Conservation (phyloP, 1,140 invertebrate species). For the Heliconius eleuchia region DNA sequence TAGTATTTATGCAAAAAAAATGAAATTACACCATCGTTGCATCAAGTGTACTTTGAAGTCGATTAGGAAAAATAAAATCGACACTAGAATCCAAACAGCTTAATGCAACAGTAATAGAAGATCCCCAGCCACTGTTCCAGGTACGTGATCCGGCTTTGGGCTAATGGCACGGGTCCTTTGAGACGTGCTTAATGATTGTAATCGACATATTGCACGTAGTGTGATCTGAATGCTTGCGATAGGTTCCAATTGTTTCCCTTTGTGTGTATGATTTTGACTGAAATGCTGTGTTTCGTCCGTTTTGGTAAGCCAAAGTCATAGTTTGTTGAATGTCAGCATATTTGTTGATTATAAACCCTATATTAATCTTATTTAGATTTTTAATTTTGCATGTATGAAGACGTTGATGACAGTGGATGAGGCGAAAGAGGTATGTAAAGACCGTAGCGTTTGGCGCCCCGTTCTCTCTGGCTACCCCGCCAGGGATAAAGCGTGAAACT, state of each 20-base stretch:
- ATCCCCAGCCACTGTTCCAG: not conserved
- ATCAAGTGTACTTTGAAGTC: not conserved
- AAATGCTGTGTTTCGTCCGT: not conserved
- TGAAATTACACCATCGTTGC: no score
- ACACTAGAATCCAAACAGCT: not conserved
- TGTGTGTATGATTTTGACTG: not conserved
- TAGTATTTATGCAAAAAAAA: no score
- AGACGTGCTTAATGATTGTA: slow-evolving; percentile 18
- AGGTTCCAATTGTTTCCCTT: not conserved
- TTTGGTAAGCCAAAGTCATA: not conserved
- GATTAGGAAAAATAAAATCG: not conserved
- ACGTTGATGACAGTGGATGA: no score
- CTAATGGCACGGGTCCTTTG: slow-evolving; percentile 10
- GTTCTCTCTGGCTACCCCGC: no score
- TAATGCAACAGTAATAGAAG: not conserved
- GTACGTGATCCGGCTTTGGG: slow-evolving; percentile 17
- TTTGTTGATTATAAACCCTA: no score
- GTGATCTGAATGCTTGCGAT: slow-evolving; percentile 3
- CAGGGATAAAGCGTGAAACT: no score
- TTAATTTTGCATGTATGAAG: no score
- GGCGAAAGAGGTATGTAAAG: no score
- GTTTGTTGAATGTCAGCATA: no score
- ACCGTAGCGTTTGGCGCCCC: no score
- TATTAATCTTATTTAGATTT: no score
- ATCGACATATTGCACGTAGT: slow-evolving; percentile 19